A percentile compares a stretch with the other conserved stretches of the same genome.
phyloP scores from a whole-genome alignment of 2,888 invertebrate species.

The Mechanitis mazaeus region DNA sequence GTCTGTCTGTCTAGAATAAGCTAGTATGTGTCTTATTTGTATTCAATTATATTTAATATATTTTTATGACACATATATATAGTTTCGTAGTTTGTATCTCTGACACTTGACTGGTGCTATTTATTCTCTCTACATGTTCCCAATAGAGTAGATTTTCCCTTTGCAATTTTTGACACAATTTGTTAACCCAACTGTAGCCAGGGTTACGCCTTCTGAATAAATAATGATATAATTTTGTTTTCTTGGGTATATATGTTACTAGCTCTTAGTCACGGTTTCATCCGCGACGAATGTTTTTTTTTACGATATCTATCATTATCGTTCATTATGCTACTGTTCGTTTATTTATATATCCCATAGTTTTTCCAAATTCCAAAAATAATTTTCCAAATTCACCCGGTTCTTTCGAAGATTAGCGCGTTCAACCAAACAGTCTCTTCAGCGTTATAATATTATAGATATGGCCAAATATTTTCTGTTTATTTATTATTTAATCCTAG shows the following conservation, averaged over 20 bases:
- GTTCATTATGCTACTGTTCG: no score
- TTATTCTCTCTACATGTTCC: slow-evolving; percentile 19
- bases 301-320: no score
- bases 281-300: no score
- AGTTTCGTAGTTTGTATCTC: slow-evolving; percentile 9
- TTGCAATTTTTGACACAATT: slow-evolving; percentile 37
- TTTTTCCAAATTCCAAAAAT: no score
- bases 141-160: slow-evolving; percentile 7
- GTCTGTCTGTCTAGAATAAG: no score
- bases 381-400: no score
- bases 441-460: no score
- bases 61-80: not conserved
- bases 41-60: not conserved
- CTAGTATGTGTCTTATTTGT: no score
- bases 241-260: not conserved
- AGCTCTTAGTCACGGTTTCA: no score
- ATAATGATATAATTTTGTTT: slow-evolving; percentile 25
- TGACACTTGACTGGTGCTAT: slow-evolving; percentile 12
- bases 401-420: no score
- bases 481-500: slow-evolving; percentile 4
- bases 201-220: slow-evolving; percentile 25
- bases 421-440: no score
- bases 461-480: not conserved
- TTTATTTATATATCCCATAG: no score
- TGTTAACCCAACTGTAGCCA: slow-evolving; percentile 40